These are phyloP conservation scores for Isichthys henryi DNA, from an alignment of 2,113 vertebrate species.

Conservation along the genomic window DNA sequence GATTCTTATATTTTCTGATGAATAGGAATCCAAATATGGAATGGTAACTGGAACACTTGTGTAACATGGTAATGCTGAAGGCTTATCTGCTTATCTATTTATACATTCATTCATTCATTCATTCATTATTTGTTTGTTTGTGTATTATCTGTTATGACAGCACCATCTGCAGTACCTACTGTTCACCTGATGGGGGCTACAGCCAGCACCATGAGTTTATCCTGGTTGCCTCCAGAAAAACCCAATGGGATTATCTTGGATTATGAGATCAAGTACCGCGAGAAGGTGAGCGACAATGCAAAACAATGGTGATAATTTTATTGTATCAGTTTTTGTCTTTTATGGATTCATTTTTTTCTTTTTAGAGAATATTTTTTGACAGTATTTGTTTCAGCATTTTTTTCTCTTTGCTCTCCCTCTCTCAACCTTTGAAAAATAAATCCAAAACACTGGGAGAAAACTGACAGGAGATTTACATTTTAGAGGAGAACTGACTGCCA, in stretches of 20 bases:
- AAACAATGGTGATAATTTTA: constrained; percentile 7
- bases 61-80: neutral
- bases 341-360: neutral
- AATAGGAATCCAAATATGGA: neutral
- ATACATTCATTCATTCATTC: neutral
- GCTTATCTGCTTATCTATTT: neutral
- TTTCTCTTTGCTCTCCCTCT: neutral
- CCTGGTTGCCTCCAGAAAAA: constrained; percentile 88
- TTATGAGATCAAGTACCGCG: constrained; percentile 97
- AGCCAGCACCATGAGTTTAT: constrained; percentile 83
- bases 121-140: neutral
- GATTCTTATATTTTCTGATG: neutral
- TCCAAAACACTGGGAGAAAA: neutral
- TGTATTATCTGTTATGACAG: constrained; percentile 46
- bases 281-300: constrained; percentile 71
- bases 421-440: neutral
- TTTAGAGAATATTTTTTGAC: neutral
- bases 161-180: constrained; percentile 85
- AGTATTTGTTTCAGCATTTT: neutral
- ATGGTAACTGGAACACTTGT: neutral
- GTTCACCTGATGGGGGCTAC: constrained; percentile 89
- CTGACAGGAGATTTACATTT: constrained; percentile 5
- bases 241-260: constrained; percentile 97
- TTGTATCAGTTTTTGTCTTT: constrained; percentile 11
- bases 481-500: neutral